Evolutionary conservation across 1,140 invertebrate species (phyloP).

Genomic region (Oreohelix idahoensis): DNA sequence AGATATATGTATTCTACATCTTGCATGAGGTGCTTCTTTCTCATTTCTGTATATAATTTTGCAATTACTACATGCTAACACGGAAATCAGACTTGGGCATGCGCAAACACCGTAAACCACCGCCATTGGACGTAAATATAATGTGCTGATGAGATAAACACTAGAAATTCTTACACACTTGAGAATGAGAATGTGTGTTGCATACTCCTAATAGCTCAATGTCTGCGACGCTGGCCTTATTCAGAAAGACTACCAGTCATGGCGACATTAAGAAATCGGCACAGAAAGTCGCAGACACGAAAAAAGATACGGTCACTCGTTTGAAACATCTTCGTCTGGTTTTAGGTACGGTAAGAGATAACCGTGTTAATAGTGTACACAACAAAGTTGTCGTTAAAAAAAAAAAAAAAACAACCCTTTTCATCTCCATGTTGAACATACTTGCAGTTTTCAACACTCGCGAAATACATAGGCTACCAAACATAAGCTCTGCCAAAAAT

Average conservation of each 20-base stretch:
- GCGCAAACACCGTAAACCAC: conserved; percentile 88
- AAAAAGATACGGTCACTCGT: conserved; percentile 92
- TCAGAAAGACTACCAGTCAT: conserved; percentile 89
- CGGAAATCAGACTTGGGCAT: conserved; percentile 25
- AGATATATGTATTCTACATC: too few relatives aligned
- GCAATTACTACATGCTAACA: conserved; percentile 12
- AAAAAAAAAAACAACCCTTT: too few relatives aligned
- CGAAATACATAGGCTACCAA: too few relatives aligned
- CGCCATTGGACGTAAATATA: conserved; percentile 84
- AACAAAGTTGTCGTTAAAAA: too few relatives aligned
- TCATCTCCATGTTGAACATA: too few relatives aligned
- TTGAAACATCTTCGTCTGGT: conserved; percentile 94
- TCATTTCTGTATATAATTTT: too few relatives aligned
- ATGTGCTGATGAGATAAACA: conserved; percentile 63
- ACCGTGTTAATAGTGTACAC: too few relatives aligned
- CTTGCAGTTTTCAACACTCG: too few relatives aligned
- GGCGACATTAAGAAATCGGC: conserved; percentile 96
- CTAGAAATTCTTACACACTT: neutral
- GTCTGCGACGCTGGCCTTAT: conserved; percentile 78
- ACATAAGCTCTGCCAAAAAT: too few relatives aligned
- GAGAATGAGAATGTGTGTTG: conserved; percentile 29
- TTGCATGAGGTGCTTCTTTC: too few relatives aligned
- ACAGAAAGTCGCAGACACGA: conserved; percentile 92
- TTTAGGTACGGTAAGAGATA: conserved; percentile 83
- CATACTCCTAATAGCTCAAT: conserved; percentile 42